Evolutionary conservation across 2,113 vertebrate genomes (phyloP), one percentile per base, ranked within the genome.

Genomic region (Otis tarda): DNA sequence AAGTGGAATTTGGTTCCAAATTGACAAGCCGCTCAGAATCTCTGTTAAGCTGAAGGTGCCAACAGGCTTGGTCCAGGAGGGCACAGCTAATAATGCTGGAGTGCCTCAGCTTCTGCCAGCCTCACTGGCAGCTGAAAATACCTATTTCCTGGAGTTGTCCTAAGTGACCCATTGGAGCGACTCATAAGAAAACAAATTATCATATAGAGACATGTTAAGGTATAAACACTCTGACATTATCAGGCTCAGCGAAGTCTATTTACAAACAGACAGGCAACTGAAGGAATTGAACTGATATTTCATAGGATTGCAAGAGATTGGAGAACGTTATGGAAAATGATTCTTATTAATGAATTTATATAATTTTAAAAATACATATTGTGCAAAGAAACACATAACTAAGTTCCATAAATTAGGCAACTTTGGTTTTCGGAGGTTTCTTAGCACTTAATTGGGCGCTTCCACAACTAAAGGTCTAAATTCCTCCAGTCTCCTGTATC

Each of bases 301-400:
- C 35, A 25, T 3, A 49, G 39, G 35, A 56, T 19, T 68, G 5
- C 25, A 64, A 78, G 2, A 52, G 28, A 83, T 76, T n/a, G 63
- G 37, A 79, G 8, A 9, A 80, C 25, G 69, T 47, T n/a, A 86
- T 74, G 19, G 33, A 43, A 74, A 79, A n/a, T 9, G 52, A 11
- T 91, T 45, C 27, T 60, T 60, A 50, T 73, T 73, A 6, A 22
- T 52, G 6, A 52, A 41, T 82, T 47, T 71, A 33, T 55, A 6
- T 61, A 47, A 61, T 35, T 69, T 75, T 79, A 35, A 19, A 64
- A 93, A 85, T 22, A 59, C 0, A 1, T 22, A 55, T 3, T 23
- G 11, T 14, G 23, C 18, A 45, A 41, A 28, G 3, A 75, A 84
- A 31, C 4, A 20, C 0, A 0, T 33, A 65, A 53, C 6, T 50